These are phyloP conservation scores for Daktulosphaira vitifoliae DNA, from an alignment of 1,140 invertebrate genomes.

Conservation along the genomic window DNA sequence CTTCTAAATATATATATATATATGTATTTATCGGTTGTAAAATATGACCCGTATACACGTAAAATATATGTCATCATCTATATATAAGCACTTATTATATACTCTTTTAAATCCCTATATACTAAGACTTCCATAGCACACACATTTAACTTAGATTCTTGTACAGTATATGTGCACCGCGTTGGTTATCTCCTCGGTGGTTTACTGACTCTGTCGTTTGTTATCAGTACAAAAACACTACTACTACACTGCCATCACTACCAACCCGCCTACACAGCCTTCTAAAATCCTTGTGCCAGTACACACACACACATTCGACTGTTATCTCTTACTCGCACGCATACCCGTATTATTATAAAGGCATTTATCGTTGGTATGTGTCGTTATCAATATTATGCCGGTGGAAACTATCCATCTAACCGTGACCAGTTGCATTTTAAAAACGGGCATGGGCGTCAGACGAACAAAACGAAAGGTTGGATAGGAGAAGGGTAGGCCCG, in stretches of 20 bases:
- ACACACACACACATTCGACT: background rate
- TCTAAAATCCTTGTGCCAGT: conserved; percentile 17
- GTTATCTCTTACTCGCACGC: no score
- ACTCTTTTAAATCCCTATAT: conserved; percentile 4
- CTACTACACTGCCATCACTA: no score
- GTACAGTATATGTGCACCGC: conserved; percentile 1
- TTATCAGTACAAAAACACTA: background rate
- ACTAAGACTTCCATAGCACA: background rate
- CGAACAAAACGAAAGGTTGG: no score
- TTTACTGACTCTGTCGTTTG: conserved; percentile 2
- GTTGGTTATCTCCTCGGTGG: background rate
- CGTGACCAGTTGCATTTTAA: conserved; percentile 11
- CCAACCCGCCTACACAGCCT: no score
- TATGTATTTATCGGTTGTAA: background rate
- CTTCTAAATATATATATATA: background rate
- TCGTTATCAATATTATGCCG: conserved; percentile 22
- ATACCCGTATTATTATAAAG: no score
- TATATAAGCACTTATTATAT: background rate
- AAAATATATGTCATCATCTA: no score
- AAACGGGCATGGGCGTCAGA: no score
- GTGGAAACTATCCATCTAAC: conserved; percentile 25
- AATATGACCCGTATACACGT: no score
- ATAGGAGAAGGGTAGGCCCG: no score
- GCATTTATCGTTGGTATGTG: background rate
- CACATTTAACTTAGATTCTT: no score